Evolutionary conservation across 2,888 invertebrate species (phyloP).

Genomic region (Catocala sponsa): DNA sequence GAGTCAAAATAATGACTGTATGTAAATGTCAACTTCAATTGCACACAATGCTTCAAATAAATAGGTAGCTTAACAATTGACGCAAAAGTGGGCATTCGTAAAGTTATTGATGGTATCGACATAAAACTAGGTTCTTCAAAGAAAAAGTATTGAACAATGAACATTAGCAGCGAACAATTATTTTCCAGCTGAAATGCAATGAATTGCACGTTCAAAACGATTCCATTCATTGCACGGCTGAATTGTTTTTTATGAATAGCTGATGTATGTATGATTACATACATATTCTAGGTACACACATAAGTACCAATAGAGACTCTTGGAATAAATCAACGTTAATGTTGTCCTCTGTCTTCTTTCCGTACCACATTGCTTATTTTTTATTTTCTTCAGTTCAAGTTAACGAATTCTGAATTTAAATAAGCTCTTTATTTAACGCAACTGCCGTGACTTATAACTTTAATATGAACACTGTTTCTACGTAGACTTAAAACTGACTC

Average conservation of each 20-base stretch:
- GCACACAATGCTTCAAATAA: neutral
- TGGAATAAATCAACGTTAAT: slow-evolving; percentile 48
- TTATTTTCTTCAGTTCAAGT: slow-evolving; percentile 16
- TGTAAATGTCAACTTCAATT: neutral
- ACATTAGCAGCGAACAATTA: slow-evolving; percentile 55
- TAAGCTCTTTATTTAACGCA: neutral
- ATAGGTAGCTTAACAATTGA: slow-evolving; percentile 13
- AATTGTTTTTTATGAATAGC: slow-evolving; percentile 49
- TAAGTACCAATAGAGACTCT: slow-evolving; percentile 37
- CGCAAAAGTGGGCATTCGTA: slow-evolving; percentile 19
- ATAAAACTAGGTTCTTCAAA: slow-evolving; percentile 28
- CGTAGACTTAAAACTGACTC: too few relatives aligned
- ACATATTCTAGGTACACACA: slow-evolving; percentile 34
- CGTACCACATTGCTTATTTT: slow-evolving; percentile 17
- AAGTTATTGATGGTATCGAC: slow-evolving; percentile 35
- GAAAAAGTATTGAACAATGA: slow-evolving; percentile 51
- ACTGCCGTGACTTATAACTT: too few relatives aligned
- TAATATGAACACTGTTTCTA: too few relatives aligned
- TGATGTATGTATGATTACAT: too few relatives aligned
- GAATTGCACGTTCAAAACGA: slow-evolving; percentile 47
- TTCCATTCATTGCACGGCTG: slow-evolving; percentile 41
- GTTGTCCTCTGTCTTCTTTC: slow-evolving; percentile 30
- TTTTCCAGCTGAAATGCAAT: slow-evolving; percentile 54
- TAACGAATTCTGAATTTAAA: slow-evolving; percentile 21
- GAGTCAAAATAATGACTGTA: too few relatives aligned